Evolutionary conservation across 2,797 vertebrate species (phyloP), one percentile per base, ranked within the genome.

Genomic region (Mastacembelus armatus): DNA sequence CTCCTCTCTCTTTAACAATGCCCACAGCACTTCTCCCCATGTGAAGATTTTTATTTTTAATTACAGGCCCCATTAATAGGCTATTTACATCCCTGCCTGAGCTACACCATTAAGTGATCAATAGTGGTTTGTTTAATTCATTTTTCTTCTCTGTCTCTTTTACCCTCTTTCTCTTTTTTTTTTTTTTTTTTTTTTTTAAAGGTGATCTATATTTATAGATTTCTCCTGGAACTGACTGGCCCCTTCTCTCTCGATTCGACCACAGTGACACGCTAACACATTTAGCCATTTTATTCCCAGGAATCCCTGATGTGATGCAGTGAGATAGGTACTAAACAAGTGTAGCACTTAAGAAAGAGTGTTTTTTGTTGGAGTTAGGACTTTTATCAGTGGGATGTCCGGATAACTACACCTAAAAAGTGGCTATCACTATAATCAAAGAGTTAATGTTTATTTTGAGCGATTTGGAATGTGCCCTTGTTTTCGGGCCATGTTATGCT

Each of bases 161-260:
- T n/a, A n/a, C n/a, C n/a, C 12, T 24, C 15, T 49, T 7, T 32
- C 4, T 21, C 5, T 38, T 8, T 12, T 1, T n/a, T 6, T 12
- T 32, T 9, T 24, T 35, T 39, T 18, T 39, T 19, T 55, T 48
- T 60, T n/a, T 35, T 30, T 70, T 42, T 35, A 50, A 74, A 71
- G 49, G 30, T 83, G 76, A 87, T 88, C 85, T 88, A 85, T 91
- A 89, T 78, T 84, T 81, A 88, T 88, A 65, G 86, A 89, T 88
- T 72, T 56, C 40, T 61, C 38, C 69, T 30, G 24, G 75, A 77
- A 85, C 35, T 15, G 21, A 47, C 40, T 72, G 47, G 56, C 71
- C 71, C 61, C 76, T 83, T 66, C 66, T 42, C 64, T 66, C 48
- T 65, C 6, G 7, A 69, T 84, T 76, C 5, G 4, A 69, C 73